Conservation (phyloP, 2,113 vertebrate species). For the Cettia cetti region DNA sequence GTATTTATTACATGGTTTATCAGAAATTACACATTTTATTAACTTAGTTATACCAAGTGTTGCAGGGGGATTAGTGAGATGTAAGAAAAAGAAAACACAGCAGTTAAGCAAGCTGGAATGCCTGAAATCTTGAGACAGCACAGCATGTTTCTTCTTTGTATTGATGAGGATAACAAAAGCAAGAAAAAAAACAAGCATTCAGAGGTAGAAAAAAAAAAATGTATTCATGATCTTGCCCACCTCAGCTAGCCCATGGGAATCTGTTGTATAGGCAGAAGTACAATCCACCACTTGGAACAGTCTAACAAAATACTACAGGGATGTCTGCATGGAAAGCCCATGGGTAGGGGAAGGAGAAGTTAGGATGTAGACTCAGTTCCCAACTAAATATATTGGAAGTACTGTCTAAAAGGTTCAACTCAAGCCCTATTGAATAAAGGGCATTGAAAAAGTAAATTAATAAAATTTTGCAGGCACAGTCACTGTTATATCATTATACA, state of each 20-base stretch:
- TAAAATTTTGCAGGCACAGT: constrained; percentile 60
- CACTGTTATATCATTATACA: constrained; percentile 62
- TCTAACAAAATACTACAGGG: background rate
- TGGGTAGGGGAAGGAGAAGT: background rate
- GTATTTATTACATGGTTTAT: background rate
- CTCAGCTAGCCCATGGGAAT: background rate
- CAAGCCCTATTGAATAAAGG: background rate
- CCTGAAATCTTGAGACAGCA: background rate
- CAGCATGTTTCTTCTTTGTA: background rate
- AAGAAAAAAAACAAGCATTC: background rate
- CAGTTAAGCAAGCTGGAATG: background rate
- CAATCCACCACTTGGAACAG: background rate
- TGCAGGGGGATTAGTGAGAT: background rate
- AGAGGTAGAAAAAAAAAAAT: background rate
- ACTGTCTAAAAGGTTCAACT: background rate
- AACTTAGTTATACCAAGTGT: background rate
- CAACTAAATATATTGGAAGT: background rate
- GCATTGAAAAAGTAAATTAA: constrained; percentile 25
- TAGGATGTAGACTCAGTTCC: background rate
- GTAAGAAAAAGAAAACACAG: background rate
- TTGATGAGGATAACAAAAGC: background rate
- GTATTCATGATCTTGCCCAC: background rate
- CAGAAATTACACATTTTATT: background rate
- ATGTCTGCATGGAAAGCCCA: background rate
- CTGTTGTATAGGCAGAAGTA: background rate